Percentiles rank a stretch among this genome's conserved stretches.
Conservation (phyloP, 2,888 invertebrate species). For the Odontocerum albicorne region DNA sequence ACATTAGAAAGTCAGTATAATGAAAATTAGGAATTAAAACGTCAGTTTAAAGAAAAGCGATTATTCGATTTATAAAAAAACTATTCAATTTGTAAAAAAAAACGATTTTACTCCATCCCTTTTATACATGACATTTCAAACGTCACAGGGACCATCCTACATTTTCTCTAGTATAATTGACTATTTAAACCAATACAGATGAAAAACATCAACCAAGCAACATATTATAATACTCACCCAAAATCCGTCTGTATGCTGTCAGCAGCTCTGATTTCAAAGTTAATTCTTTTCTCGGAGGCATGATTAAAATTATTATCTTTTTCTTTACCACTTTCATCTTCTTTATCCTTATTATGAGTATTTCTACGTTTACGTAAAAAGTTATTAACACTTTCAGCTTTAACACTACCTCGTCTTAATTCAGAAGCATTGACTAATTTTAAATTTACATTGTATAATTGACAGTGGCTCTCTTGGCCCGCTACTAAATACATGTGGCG, state of each 20-base stretch:
- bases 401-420: slow-evolving; percentile 59
- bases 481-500: slow-evolving; percentile 81
- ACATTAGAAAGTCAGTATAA: too few species aligned
- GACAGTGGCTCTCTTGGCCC: slow-evolving; percentile 91
- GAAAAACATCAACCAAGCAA: too few species aligned
- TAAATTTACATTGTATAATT: slow-evolving; percentile 74
- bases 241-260: slow-evolving; percentile 88
- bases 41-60: too few species aligned
- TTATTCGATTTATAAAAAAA: too few species aligned
- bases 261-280: slow-evolving; percentile 73
- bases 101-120: too few species aligned
- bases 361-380: slow-evolving; percentile 51
- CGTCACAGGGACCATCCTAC: too few species aligned
- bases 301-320: slow-evolving; percentile 48
- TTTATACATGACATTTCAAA: too few species aligned
- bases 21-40: too few species aligned
- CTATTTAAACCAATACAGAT: too few species aligned
- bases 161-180: too few species aligned
- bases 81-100: too few species aligned
- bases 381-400: slow-evolving; percentile 50
- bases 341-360: slow-evolving; percentile 58
- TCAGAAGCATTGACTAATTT: slow-evolving; percentile 59
- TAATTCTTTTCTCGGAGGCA: slow-evolving; percentile 62
- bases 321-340: slow-evolving; percentile 43
- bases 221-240: slow-evolving; percentile 50